Evolutionary conservation across 1,140 invertebrate genomes (phyloP).

Genomic region (Octopus bimaculoides): DNA sequence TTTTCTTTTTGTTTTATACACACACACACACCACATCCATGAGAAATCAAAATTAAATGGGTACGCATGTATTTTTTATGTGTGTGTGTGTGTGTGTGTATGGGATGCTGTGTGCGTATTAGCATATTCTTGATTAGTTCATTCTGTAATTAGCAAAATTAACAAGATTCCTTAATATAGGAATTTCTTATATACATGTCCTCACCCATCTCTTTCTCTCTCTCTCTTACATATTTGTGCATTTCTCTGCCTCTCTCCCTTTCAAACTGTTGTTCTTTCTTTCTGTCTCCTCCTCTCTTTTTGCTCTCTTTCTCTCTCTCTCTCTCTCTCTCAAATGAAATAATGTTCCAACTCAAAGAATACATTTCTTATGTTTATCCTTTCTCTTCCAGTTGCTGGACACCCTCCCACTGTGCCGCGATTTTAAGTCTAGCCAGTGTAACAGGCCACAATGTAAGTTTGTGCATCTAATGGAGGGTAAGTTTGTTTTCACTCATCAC

Average conservation of each 20-base stretch:
- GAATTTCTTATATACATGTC: not conserved
- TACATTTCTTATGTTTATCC: constrained; percentile 13
- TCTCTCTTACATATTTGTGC: not conserved
- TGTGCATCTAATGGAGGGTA: constrained; percentile 92
- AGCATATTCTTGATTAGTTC: too few species aligned
- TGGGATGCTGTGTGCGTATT: too few species aligned
- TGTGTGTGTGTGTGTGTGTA: too few species aligned
- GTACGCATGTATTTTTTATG: too few species aligned
- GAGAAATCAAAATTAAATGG: too few species aligned
- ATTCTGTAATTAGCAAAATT: too few species aligned
- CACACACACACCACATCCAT: too few species aligned
- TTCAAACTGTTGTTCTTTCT: not conserved
- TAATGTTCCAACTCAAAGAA: not conserved
- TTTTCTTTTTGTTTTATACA: too few species aligned
- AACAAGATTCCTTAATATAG: too few species aligned
- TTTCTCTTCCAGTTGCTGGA: constrained; percentile 89
- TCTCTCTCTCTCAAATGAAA: too few species aligned
- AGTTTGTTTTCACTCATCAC: constrained; percentile 42
- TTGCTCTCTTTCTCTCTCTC: too few species aligned
- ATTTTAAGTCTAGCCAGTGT: constrained; percentile 97
- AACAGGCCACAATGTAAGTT: constrained; percentile 92
- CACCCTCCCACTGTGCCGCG: constrained; percentile 98
- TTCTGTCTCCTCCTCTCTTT: not conserved
- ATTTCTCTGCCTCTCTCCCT: not conserved
- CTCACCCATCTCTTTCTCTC: not conserved